A percentile compares a stretch with the other conserved stretches of the same genome.
Evolutionary conservation across 2,113 vertebrate species (phyloP).

Genomic region (Calyptommatus sinebrachiatus): DNA sequence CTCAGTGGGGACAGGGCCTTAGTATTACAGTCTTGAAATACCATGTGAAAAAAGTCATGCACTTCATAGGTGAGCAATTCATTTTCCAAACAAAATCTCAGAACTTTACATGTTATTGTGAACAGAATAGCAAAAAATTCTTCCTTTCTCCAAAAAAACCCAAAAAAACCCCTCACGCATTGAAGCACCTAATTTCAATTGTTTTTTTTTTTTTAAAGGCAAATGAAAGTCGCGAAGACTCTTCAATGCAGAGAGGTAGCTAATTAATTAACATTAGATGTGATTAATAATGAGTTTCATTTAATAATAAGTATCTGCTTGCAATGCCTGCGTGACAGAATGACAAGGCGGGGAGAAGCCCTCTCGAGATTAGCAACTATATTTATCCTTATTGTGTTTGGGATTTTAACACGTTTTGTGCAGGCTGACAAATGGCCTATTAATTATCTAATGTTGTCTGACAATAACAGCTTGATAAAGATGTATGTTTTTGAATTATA

Average conservation of each 20-base stretch:
- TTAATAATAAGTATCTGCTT: conserved; percentile 91
- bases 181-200: conserved; percentile 79
- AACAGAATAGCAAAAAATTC: too few species aligned
- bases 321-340: conserved; percentile 83
- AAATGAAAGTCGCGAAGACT: conserved; percentile 81
- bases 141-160: too few species aligned
- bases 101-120: too few species aligned
- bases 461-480: conserved; percentile 99
- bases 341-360: conserved; percentile 66
- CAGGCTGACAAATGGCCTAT: conserved; percentile 99
- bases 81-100: too few species aligned
- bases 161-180: too few species aligned
- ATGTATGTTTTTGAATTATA: conserved; percentile 93
- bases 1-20: too few species aligned
- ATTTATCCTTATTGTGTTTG: conserved; percentile 91
- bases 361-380: conserved; percentile 82
- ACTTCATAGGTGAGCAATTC: too few species aligned
- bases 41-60: too few species aligned
- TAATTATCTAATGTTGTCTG: conserved; percentile 99
- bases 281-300: conserved; percentile 96
- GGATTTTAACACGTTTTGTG: conserved; percentile 97
- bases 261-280: conserved; percentile 99
- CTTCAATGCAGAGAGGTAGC: conserved; percentile 77
- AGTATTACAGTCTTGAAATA: too few species aligned
- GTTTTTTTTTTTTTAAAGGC: conserved; percentile 75